Base-by-base conservation (phyloP, 2,888 invertebrate genomes). In the Ornithoptera alexandrae region DNA sequence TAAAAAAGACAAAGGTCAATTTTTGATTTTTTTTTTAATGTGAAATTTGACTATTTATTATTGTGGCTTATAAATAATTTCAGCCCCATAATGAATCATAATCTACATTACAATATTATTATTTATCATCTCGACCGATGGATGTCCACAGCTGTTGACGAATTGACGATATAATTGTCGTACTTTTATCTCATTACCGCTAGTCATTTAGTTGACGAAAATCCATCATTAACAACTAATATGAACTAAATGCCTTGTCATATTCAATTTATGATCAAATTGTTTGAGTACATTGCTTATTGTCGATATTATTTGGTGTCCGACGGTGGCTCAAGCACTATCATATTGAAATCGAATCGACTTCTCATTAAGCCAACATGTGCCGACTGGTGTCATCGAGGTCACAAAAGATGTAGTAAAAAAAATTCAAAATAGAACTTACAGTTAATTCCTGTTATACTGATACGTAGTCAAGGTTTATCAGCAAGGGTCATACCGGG, bases 311-410 rank as follows among this genome's bases (percentile, higher is more conserved):
- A 86, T 87, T 83, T 78, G 76, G 73, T 72, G 76, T 71, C 70
- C 77, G 75, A 73, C 78, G 82, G 82, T 83, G 83, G 82, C 83
- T 78, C 83, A 84, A 82, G 81, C 83, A 78, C 84, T 85, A 86
- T 85, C 80, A 75, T 75, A 73, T 78, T 77, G 78, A 79, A 83
- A 85, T 82, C 81, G 81, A 82, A 78, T 78, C 78, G 77, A 74
- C 75, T 76, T 74, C 78, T 82, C 82, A 84, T 84, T 84, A 80
- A 76, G 75, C 74, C 77, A 78, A 77, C 77, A 76, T 79, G 74
- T 74, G 72, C 20, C 62, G 56, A 18, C 67, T 70, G 50, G 17
- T 62, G 56, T 56, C 42, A 22, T 53, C 61, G 22, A 18, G 57
- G n/a, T 57, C 18, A 20, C 63, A 50, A n/a, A 7, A 24, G 22